These are phyloP conservation scores for Triplophysa tibetana DNA, from an alignment of 2,113 vertebrate species.

Conservation along the genomic window DNA sequence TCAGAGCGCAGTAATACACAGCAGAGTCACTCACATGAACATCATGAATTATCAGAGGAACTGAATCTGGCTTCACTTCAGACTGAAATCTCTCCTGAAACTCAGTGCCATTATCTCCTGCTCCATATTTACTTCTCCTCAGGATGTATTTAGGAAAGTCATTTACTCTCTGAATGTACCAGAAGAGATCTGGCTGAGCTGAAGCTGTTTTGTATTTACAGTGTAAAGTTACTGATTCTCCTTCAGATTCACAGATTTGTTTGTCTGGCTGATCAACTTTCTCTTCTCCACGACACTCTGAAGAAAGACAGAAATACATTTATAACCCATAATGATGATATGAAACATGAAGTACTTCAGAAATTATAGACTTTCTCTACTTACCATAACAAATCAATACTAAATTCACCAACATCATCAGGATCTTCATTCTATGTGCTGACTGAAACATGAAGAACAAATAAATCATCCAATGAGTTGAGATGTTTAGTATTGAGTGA, in stretches of 20 bases:
- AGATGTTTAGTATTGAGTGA: no score
- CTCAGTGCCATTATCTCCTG: not conserved
- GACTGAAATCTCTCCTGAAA: constrained; percentile 18
- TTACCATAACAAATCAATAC: no score
- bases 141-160: constrained; percentile 2
- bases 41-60: not conserved
- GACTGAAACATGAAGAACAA: no score
- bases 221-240: not conserved
- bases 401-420: no score
- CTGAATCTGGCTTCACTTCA: not conserved
- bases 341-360: no score
- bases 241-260: not conserved
- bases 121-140: not conserved
- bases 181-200: constrained; percentile 11
- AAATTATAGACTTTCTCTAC: not conserved
- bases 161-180: constrained; percentile 18
- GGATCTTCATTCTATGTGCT: no score
- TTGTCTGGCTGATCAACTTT: not conserved
- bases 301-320: not conserved
- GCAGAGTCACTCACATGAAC: not conserved
- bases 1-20: not conserved
- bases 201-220: not conserved
- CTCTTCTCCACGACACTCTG: constrained; percentile 2
- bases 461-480: no score
- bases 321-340: not conserved